phyloP scores from a whole-genome alignment of 2,888 invertebrate genomes.

The Dicranocentrus wangi region DNA sequence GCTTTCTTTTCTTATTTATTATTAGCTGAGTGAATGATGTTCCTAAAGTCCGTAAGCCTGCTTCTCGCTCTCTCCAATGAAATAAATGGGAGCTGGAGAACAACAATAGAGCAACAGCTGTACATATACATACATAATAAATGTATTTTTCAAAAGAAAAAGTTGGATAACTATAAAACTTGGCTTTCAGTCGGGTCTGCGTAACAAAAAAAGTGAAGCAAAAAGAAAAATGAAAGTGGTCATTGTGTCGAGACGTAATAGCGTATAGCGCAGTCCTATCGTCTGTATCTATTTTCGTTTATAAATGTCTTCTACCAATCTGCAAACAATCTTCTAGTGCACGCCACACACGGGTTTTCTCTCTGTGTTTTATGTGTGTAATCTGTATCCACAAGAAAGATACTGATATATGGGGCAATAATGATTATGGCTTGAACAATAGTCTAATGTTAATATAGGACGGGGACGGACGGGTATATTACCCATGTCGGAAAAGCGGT shows the following conservation, averaged over 20 bases:
- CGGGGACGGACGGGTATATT: too few relatives aligned
- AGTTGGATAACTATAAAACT: neutral
- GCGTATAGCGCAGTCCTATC: slow-evolving; percentile 13
- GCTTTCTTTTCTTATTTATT: slow-evolving; percentile 60
- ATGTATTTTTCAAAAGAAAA: neutral
- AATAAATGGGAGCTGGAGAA: slow-evolving; percentile 34
- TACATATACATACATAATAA: slow-evolving; percentile 22
- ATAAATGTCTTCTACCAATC: slow-evolving; percentile 52
- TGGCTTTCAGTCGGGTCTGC: neutral
- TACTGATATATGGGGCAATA: slow-evolving; percentile 36
- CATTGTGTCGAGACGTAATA: slow-evolving; percentile 49
- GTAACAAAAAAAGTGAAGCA: neutral
- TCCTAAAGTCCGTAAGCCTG: slow-evolving; percentile 23
- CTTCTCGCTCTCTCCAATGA: too few relatives aligned
- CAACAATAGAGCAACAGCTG: slow-evolving; percentile 52
- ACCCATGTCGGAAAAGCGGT: too few relatives aligned
- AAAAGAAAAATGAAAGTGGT: slow-evolving; percentile 62
- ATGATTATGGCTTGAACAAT: slow-evolving; percentile 11
- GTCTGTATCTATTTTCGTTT: slow-evolving; percentile 42
- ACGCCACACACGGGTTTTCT: neutral
- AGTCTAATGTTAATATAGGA: too few relatives aligned
- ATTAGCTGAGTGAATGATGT: slow-evolving; percentile 50
- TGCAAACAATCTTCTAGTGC: slow-evolving; percentile 33
- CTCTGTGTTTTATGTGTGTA: neutral
- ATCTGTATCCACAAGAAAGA: neutral